Base-by-base conservation (phyloP, 2,113 vertebrate species). In the Bujurquina vittata region DNA sequence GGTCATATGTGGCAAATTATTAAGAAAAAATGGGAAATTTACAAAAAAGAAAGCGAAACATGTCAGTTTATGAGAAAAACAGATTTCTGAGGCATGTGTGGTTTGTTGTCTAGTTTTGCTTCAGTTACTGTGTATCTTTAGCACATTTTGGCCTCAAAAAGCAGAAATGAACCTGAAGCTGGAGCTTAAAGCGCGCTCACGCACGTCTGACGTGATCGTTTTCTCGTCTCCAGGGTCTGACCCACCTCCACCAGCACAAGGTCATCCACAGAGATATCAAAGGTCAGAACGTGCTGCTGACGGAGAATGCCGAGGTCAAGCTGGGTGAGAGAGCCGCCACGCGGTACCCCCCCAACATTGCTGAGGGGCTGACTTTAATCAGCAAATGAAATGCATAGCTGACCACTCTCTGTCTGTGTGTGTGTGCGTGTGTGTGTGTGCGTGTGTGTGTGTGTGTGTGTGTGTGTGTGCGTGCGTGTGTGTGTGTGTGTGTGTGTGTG, bases 251-350 rank as follows among this genome's bases (percentile, higher is more conserved):
- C 94, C 98, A 99, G 93, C 98, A 99, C 94, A 99, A 99, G 94
- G 98, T 99, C 94, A 99, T 99, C 95, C 98, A 99, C 91, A 96
- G 98, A 86, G 98, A 99, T 80, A 99, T 99, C 88, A 99, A 99
- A 94, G 98, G 98, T 49, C 98, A 99, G 91, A 99, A 99, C 31
- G 98, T 99, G 67, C 90, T 99, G 94, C 95, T 99, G 93, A 99
- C 98, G 0, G 98, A 99, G 94, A 99, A 99, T 6, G 98, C 98
- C 8, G 98, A 99, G 95, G 98, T 99, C 69, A 99, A 99, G 89
- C 95, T 99, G 69, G 98, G 98, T 99, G 90, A 96, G 33, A 33
- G 7, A 5, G 6, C 33, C n/a, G 18, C 31, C 58, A 33, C 6
- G 33, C 33, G 6, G 33, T 26, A 33, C 6, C 33, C 31, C 31